phyloP scores from a whole-genome alignment of 2,113 vertebrate species.

The Nycticryphes semicollaris region DNA sequence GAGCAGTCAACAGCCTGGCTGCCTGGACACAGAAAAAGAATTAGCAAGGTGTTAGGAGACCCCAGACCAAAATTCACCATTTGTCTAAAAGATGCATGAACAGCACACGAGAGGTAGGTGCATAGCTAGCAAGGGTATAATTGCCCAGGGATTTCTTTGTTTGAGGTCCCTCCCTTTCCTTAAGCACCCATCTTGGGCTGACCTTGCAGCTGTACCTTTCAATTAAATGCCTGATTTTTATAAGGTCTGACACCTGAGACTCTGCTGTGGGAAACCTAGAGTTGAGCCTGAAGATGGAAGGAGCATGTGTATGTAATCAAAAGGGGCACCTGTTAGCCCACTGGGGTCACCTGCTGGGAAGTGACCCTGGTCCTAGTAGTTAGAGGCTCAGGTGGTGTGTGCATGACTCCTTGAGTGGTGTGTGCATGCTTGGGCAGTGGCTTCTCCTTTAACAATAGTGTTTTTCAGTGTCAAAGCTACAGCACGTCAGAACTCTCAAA shows the following conservation, averaged over 20 bases:
- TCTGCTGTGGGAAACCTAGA: background rate
- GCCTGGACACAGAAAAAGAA: background rate
- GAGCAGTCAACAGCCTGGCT: background rate
- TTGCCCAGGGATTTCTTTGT: background rate
- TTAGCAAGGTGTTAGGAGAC: background rate
- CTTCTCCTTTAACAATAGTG: background rate
- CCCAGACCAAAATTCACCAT: background rate
- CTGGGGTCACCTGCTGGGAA: background rate
- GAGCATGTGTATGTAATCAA: background rate
- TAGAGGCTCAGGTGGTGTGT: background rate
- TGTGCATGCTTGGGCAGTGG: background rate
- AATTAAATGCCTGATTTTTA: background rate
- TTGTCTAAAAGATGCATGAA: background rate
- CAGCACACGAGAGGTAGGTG: background rate
- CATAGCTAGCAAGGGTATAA: background rate
- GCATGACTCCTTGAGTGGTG: background rate
- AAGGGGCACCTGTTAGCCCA: background rate
- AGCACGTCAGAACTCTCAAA: background rate
- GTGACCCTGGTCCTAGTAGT: background rate
- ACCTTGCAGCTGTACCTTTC: background rate
- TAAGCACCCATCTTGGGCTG: background rate
- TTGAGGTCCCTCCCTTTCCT: background rate
- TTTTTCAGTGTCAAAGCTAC: background rate
- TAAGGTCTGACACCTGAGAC: background rate
- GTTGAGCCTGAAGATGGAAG: background rate